A percentile compares a stretch with the other conserved stretches of the same genome.
These are phyloP conservation scores for Lycaena phlaeas DNA, from an alignment of 2,888 invertebrate genomes.

Conservation along the genomic window DNA sequence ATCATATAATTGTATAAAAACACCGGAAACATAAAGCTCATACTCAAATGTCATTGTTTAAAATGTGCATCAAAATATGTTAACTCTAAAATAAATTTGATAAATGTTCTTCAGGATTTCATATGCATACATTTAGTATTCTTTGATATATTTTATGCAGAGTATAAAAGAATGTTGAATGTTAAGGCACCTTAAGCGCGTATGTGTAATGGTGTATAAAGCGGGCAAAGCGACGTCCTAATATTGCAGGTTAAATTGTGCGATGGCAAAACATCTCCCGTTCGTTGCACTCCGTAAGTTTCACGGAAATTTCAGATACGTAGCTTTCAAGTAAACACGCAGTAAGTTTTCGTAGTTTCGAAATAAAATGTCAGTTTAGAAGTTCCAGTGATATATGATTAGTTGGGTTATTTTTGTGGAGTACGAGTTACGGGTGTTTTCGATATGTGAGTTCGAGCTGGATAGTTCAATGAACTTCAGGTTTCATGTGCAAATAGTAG, in stretches of 20 bases:
- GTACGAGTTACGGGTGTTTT: constrained; percentile 45
- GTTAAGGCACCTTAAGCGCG: not conserved
- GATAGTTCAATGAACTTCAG: constrained; percentile 7
- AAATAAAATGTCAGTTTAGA: constrained; percentile 47
- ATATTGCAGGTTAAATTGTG: constrained; percentile 24
- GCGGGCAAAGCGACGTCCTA: constrained; percentile 18
- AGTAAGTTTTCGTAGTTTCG: constrained; percentile 38
- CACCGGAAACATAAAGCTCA: no score
- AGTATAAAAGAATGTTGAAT: no score
- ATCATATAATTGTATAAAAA: no score
- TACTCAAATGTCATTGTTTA: no score
- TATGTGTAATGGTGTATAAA: constrained; percentile 22
- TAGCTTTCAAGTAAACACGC: constrained; percentile 28
- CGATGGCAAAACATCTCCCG: constrained; percentile 17
- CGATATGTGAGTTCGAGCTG: constrained; percentile 16
- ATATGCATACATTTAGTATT: no score
- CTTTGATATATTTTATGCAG: no score
- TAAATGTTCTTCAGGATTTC: no score
- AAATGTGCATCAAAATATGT: no score
- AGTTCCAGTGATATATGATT: constrained; percentile 41
- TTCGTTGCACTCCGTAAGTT: constrained; percentile 18
- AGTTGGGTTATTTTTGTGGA: constrained; percentile 33
- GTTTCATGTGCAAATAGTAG: not conserved
- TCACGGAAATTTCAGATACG: constrained; percentile 14
- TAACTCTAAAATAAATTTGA: no score